A percentile compares a stretch with the other conserved stretches of the same genome.
Evolutionary conservation across 2,888 invertebrate genomes (phyloP).

Genomic region (Drosophila stalkeri): DNA sequence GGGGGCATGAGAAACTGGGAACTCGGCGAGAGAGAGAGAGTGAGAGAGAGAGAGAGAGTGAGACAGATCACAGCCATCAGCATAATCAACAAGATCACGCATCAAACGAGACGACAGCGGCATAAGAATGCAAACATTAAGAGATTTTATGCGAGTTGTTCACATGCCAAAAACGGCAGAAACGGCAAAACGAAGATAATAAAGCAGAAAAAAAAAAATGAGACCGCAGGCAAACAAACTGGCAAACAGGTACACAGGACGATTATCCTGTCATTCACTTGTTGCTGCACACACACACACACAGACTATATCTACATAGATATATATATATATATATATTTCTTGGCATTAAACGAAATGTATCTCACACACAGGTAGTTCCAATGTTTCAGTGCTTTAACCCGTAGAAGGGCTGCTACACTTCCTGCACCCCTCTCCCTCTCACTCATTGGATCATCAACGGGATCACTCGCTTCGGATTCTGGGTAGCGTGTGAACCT

Average conservation of each 20-base stretch:
- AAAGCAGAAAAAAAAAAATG: conserved; percentile 9
- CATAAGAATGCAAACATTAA: conserved; percentile 81
- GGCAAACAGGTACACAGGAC: conserved; percentile 75
- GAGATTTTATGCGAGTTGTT: conserved; percentile 79
- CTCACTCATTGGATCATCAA: background rate
- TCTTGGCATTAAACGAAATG: conserved; percentile 42
- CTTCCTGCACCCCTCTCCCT: conserved; percentile 43
- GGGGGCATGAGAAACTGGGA: conserved; percentile 37
- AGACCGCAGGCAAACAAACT: conserved; percentile 54
- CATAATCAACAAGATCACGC: conserved; percentile 81
- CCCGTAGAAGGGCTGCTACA: conserved; percentile 55
- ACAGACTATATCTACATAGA: background rate
- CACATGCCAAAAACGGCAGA: conserved; percentile 77
- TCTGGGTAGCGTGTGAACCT: conserved; percentile 75
- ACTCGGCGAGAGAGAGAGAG: conserved; percentile 30
- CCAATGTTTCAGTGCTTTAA: conserved; percentile 49
- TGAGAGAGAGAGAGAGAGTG: conserved; percentile 35
- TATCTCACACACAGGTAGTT: conserved; percentile 53
- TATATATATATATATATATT: conserved; percentile 1
- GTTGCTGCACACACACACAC: conserved; percentile 59
- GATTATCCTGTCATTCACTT: conserved; percentile 81
- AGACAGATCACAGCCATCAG: conserved; percentile 58
- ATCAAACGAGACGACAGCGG: conserved; percentile 78
- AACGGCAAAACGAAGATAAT: conserved; percentile 16
- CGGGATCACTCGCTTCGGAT: conserved; percentile 33